A percentile compares a stretch with the other conserved stretches of the same genome.
These are phyloP conservation scores for Acanthopleura granulata DNA, from an alignment of 2,888 invertebrate genomes.

Conservation along the genomic window DNA sequence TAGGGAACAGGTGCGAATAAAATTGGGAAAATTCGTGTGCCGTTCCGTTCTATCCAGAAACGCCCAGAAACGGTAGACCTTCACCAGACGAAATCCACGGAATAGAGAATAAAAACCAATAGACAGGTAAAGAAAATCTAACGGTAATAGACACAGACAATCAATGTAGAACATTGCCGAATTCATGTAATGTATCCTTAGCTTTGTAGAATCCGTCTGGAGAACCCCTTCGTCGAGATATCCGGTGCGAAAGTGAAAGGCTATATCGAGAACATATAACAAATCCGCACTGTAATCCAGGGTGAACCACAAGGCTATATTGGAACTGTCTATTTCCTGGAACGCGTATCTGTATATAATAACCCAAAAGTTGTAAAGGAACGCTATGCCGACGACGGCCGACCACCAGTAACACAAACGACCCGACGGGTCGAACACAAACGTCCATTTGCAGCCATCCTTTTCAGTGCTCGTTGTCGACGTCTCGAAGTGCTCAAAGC, in stretches of 20 bases:
- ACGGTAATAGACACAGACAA: conserved; percentile 95
- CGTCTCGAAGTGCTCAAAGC: conserved; percentile 54
- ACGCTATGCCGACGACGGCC: conserved; percentile 67
- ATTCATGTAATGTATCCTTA: conserved; percentile 98
- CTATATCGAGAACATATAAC: conserved; percentile 94
- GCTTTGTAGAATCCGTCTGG: conserved; percentile 93
- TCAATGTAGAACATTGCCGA: conserved; percentile 98
- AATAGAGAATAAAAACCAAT: conserved; percentile 95
- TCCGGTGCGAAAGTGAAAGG: conserved; percentile 97
- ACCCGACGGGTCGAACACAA: conserved; percentile 98
- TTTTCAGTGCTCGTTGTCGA: conserved; percentile 73
- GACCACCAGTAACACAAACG: conserved; percentile 76
- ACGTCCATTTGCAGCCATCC: conserved; percentile 79
- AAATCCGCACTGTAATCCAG: conserved; percentile 97
- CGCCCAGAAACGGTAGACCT: conserved; percentile 98
- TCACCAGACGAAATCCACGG: conserved; percentile 94
- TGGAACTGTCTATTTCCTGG: conserved; percentile 90
- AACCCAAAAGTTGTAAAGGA: conserved; percentile 69
- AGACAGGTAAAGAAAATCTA: conserved; percentile 98
- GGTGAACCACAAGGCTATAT: conserved; percentile 94
- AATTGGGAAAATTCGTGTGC: conserved; percentile 98
- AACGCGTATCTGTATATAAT: conserved; percentile 99
- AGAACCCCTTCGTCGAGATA: conserved; percentile 98
- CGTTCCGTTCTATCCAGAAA: conserved; percentile 98
- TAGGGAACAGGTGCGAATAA: conserved; percentile 74